Base-by-base conservation (phyloP, 2,888 invertebrate genomes). In the Drosophila longiperda region DNA sequence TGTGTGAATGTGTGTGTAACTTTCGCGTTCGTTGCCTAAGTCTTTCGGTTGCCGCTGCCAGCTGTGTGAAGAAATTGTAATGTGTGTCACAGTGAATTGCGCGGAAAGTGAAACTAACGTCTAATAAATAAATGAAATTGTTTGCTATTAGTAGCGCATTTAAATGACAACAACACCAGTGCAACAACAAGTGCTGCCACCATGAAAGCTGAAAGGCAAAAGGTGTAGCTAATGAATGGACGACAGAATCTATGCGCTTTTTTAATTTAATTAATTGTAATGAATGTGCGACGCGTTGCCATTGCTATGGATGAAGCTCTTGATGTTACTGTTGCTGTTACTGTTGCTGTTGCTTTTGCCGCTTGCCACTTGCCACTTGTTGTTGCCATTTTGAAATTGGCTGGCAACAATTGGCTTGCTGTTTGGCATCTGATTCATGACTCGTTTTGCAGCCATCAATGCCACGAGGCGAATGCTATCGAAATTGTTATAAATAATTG, bases 61-160 rank as follows among this genome's bases (percentile, higher is more conserved):
- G 45, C 70, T 77, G 69, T 78, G 83, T 74, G 79, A 85, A 83
- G 83, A 85, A 82, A 83, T 78, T 74, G 73, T 85, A 80, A 78
- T 85, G 83, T 76, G 66, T 73, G 76, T 64, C 64, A 58, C 69
- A 68, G 81, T 83, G 83, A 83, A 83, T 86, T 86, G 83, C 79
- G 58, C 71, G 64, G 78, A 83, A 83, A 85, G 84, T 85, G 84
- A 85, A 85, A 85, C 87, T 85, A 84, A 70, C 76, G 66, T 76
- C 78, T 82, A 87, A 85, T 85, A 85, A 85, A 85, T 85, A 87
- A 85, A 85, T 85, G 81, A 85, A 87, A 85, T 87, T 85, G 81
- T 87, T 85, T 83, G 83, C 83, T 74, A 85, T 85, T 87, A 85
- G 76, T 65, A 82, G 73, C 85, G 87, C 85, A 85, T 87, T 87